These are phyloP conservation scores for Diaprepes abbreviatus DNA, from an alignment of 2,888 invertebrate species.

Conservation along the genomic window DNA sequence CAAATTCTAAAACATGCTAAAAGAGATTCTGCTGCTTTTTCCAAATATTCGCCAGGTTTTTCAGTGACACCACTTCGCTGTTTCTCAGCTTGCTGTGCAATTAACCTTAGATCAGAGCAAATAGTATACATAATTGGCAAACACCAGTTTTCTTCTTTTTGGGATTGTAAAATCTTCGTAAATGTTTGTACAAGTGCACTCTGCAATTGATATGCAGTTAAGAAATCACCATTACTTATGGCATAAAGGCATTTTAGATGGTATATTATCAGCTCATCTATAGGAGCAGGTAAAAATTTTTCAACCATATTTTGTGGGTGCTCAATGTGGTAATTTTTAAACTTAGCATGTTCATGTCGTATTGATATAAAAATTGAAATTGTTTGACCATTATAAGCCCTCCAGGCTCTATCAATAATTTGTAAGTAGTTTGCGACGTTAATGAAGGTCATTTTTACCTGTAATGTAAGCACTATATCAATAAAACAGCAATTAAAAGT, in stretches of 20 bases:
- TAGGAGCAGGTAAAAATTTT: constrained; percentile 78
- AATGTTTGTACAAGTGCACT: constrained; percentile 83
- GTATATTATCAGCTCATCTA: constrained; percentile 81
- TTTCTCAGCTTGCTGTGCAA: constrained; percentile 85
- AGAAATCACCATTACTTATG: constrained; percentile 69
- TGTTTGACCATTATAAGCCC: constrained; percentile 74
- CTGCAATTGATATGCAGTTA: constrained; percentile 84
- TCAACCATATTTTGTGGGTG: constrained; percentile 80
- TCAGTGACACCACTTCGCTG: constrained; percentile 69
- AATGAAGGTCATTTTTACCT: constrained; percentile 58
- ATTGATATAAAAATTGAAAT: constrained; percentile 75
- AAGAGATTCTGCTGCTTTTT: constrained; percentile 93
- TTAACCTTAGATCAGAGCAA: constrained; percentile 86
- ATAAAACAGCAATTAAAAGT: neutral
- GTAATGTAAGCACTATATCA: constrained; percentile 20
- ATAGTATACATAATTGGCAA: constrained; percentile 93
- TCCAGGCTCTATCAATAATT: constrained; percentile 73
- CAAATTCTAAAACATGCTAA: constrained; percentile 96
- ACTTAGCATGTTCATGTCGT: constrained; percentile 80
- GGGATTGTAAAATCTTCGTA: constrained; percentile 85
- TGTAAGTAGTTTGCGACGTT: constrained; percentile 66
- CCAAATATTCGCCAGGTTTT: constrained; percentile 78
- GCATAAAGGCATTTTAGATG: constrained; percentile 80
- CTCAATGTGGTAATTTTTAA: constrained; percentile 77
- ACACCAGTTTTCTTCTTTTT: constrained; percentile 97